These are phyloP conservation scores for Xylota sylvarum DNA, from an alignment of 2,888 invertebrate genomes.

Conservation along the genomic window DNA sequence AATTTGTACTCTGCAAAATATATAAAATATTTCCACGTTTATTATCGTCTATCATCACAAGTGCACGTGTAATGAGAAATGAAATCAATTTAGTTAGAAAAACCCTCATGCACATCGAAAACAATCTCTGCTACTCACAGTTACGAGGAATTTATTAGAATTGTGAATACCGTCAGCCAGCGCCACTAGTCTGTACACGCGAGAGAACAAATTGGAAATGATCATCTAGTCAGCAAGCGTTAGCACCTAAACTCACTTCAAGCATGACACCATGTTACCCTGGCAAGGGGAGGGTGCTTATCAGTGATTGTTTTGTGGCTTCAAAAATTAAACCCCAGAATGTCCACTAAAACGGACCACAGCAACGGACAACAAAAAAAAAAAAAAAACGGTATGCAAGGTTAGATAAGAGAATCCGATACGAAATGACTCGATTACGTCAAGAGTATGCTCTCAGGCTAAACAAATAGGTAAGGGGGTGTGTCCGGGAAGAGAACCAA, in stretches of 20 bases:
- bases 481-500: constrained; percentile 22
- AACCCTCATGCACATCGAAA: background rate
- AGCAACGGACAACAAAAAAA: background rate
- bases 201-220: constrained; percentile 21
- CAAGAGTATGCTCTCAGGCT: background rate
- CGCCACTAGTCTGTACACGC: constrained; percentile 9
- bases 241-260: background rate
- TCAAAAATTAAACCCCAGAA: constrained; percentile 1
- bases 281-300: constrained; percentile 29
- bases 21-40: background rate
- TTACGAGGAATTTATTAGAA: constrained; percentile 5
- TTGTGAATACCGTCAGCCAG: background rate
- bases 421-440: constrained; percentile 1
- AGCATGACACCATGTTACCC: constrained; percentile 10
- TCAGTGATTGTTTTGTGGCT: constrained; percentile 15
- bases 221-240: constrained; percentile 10
- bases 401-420: constrained; percentile 23
- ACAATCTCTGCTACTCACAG: constrained; percentile 7
- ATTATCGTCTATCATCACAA: background rate
- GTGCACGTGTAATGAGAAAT: background rate
- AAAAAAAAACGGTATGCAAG: background rate
- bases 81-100: constrained; percentile 3
- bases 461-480: constrained; percentile 3
- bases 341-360: constrained; percentile 5
- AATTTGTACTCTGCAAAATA: constrained; percentile 20